A percentile compares a stretch with the other conserved stretches of the same genome.
Evolutionary conservation across 2,888 invertebrate genomes (phyloP).

Genomic region (Ceratothoa steindachneri): DNA sequence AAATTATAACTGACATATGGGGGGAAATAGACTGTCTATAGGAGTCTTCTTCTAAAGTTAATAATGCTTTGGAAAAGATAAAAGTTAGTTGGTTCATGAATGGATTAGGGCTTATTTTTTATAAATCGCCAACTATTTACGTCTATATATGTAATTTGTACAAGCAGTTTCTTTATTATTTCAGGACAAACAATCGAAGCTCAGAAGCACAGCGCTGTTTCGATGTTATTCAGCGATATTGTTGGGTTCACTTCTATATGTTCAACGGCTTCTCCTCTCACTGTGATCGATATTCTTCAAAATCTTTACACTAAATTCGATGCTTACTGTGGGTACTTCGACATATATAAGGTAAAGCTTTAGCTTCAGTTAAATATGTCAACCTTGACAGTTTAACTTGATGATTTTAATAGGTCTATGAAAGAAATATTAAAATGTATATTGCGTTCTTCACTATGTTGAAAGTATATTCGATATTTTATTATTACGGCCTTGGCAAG

Average conservation of each 20-base stretch:
- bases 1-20: background rate
- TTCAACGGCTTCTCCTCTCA: conserved; percentile 88
- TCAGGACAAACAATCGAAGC: conserved; percentile 82
- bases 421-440: no score
- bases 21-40: background rate
- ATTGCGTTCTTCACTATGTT: no score
- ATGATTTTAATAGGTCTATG: no score
- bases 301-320: conserved; percentile 90
- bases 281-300: conserved; percentile 92
- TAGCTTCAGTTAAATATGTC: background rate
- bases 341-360: conserved; percentile 92
- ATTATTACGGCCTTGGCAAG: no score
- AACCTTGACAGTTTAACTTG: no score
- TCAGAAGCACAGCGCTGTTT: conserved; percentile 86
- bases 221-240: conserved; percentile 93
- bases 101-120: background rate
- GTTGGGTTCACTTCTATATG: conserved; percentile 95
- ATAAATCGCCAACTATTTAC: background rate
- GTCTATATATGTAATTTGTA: background rate
- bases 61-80: no score
- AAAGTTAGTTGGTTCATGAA: no score
- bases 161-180: conserved; percentile 25
- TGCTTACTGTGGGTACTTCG: conserved; percentile 82
- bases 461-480: no score
- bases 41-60: no score